Conservation (phyloP, 2,797 vertebrate species). For the Myiothlypis chrysogaster region DNA sequence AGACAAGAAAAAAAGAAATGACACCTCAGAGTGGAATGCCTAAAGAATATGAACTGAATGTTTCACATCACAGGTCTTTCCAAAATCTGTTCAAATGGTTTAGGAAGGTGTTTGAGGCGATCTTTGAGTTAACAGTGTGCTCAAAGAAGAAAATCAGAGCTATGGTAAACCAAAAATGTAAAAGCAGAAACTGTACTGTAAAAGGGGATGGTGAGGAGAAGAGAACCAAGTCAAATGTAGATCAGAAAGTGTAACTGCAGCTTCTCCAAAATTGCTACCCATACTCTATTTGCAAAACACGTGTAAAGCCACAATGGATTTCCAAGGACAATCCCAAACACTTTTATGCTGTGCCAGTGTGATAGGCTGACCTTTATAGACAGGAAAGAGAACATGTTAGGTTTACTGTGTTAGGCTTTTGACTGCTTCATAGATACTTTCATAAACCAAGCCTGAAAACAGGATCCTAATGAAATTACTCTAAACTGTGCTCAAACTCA, state of each 20-base stretch:
- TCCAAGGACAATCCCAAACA: not conserved
- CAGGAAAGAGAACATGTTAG: not conserved
- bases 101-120: not conserved
- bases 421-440: not conserved
- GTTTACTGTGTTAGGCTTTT: not conserved
- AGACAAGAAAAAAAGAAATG: not conserved
- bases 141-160: not conserved
- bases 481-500: not conserved
- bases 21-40: not conserved
- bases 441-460: not conserved
- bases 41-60: not conserved
- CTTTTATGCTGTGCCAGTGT: not conserved
- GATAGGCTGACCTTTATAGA: not conserved
- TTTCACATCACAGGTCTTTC: not conserved
- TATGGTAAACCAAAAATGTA: not conserved
- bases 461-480: not conserved
- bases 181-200: not conserved
- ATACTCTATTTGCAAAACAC: not conserved
- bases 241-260: not conserved
- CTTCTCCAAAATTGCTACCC: not conserved
- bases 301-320: not conserved
- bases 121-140: not conserved
- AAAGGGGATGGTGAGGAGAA: not conserved
- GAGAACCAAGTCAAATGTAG: not conserved
- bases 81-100: not conserved